Base-by-base conservation (phyloP, 37 sponge, comb jelly and placozoan genomes). In the Chondrosia reniformis region DNA sequence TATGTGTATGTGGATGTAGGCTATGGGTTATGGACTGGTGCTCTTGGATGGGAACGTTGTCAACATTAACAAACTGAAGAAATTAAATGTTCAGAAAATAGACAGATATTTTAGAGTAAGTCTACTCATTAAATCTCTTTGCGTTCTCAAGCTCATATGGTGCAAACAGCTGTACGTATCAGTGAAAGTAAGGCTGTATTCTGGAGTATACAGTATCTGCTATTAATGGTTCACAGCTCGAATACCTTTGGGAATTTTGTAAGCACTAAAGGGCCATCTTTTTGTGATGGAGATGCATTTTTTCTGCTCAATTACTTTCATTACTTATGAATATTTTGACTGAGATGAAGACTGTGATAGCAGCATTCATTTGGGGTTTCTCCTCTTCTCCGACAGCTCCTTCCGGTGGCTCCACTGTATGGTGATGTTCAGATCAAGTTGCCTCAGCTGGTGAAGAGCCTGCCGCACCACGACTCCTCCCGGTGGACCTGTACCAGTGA, bases 401-500 rank as follows among this genome's bases (percentile, higher is more conserved):
- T 95, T 37, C 95, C 98, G 46, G 98, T 97, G 54, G 95, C 93
- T 24, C 95, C 98, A 0, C 86, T 97, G 27, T 94, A 92, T 76
- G 98, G 98, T 63, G 98, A 97, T 76, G 91, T 97, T 25, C 93
- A 92, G 78, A 97, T 97, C 34, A 80, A 84, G 38, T 65, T 97
- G 55, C 77, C 90, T 8, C 80, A 80, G 67, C 89, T 87, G 72
- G 87, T 95, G 55, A 74, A 76, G 58, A 79, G 89, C 34, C 67
- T 89, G 59, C 75, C 80, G 38, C 93, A 95, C 83, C 88, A 87
- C 45, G 98, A 97, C 65, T 69, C 90, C 32, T 87, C 93, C 41
- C 89, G 85, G 72, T 97, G 98, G 98, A 90, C 93, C 31, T 97
- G 98, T 67, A 92, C 90, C 66, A 92, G 81, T 36, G 96, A 97